phyloP scores from a whole-genome alignment of 2,888 invertebrate genomes.

The Chymomyza procnemis region DNA sequence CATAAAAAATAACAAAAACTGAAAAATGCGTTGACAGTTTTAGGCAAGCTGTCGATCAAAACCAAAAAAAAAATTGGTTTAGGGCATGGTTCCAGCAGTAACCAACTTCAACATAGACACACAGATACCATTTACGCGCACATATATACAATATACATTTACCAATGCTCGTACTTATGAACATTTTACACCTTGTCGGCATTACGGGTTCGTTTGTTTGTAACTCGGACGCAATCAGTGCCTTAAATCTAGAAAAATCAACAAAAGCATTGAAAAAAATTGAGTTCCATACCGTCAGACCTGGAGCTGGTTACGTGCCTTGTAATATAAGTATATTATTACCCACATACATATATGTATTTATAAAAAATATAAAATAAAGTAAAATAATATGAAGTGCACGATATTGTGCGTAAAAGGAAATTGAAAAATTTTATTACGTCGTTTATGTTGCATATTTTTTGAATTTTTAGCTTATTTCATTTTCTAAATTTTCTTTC shows the following conservation, averaged over 20 bases:
- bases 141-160: too few relatives aligned
- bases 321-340: too few relatives aligned
- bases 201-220: conserved; percentile 31
- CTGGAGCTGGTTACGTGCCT: too few relatives aligned
- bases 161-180: neutral
- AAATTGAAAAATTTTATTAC: too few relatives aligned
- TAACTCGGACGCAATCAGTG: conserved; percentile 65
- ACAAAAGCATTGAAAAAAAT: conserved; percentile 60
- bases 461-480: too few relatives aligned
- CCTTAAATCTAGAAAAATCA: conserved; percentile 70
- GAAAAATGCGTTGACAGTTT: conserved; percentile 66
- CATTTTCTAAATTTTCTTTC: too few relatives aligned
- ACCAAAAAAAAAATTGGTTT: conserved; percentile 29
- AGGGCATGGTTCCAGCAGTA: conserved; percentile 35
- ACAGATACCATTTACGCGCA: neutral
- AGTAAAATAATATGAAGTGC: neutral
- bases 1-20: conserved; percentile 51
- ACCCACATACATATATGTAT: too few relatives aligned
- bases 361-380: conserved; percentile 4
- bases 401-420: too few relatives aligned
- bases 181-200: neutral
- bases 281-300: conserved; percentile 3
- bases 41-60: conserved; percentile 73
- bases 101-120: conserved; percentile 11
- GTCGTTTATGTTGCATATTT: too few relatives aligned